A percentile compares a stretch with the other conserved stretches of the same genome.
Evolutionary conservation across 2,888 invertebrate genomes (phyloP).

Genomic region (Synergus japonicus): DNA sequence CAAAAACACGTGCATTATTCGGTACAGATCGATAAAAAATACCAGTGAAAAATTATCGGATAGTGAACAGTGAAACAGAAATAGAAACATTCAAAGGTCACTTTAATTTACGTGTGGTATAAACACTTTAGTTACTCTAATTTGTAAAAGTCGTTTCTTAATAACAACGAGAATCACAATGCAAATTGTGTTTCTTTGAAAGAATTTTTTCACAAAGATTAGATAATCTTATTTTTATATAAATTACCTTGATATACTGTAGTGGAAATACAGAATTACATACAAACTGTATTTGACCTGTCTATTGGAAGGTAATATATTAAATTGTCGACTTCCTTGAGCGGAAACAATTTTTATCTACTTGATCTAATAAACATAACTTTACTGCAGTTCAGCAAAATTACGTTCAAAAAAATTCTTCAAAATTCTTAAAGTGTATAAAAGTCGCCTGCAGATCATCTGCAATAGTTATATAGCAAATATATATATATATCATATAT

Average conservation of each 20-base stretch:
- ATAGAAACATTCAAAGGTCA: constrained; percentile 13
- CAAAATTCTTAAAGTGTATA: neutral
- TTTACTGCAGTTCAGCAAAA: neutral
- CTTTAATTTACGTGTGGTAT: constrained; percentile 19
- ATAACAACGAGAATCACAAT: neutral
- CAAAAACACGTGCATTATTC: constrained; percentile 51
- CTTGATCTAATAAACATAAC: constrained; percentile 4
- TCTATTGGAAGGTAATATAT: neutral
- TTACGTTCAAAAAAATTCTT: too few relatives aligned
- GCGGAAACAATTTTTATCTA: constrained; percentile 15
- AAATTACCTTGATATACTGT: neutral
- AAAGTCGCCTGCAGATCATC: neutral
- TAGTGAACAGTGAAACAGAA: neutral
- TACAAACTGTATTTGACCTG: neutral
- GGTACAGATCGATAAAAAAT: constrained; percentile 23
- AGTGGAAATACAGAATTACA: neutral
- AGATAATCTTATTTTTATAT: neutral
- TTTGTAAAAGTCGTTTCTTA: neutral
- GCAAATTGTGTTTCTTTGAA: neutral
- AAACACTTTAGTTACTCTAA: constrained; percentile 15
- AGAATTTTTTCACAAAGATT: neutral
- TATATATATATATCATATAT: too few relatives aligned
- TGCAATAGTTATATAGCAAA: neutral
- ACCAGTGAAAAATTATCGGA: neutral
- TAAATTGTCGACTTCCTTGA: neutral